These are phyloP conservation scores for Petrocephalus zakoni DNA, from an alignment of 2,113 vertebrate species.

Conservation along the genomic window DNA sequence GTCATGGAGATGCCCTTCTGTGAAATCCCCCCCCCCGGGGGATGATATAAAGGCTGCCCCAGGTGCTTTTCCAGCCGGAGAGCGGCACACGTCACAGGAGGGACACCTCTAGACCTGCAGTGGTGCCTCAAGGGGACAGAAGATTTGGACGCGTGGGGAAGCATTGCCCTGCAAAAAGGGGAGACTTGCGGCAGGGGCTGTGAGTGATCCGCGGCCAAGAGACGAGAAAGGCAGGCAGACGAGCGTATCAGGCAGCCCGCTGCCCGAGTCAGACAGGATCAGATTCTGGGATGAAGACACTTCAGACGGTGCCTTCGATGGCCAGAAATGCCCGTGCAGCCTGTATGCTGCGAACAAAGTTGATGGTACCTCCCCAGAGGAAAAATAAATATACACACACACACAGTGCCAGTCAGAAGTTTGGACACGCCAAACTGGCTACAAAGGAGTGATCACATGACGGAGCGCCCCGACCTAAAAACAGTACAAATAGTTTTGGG, in stretches of 20 bases:
- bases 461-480: no score
- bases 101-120: background rate
- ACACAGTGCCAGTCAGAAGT: no score
- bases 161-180: background rate
- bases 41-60: background rate
- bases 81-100: background rate
- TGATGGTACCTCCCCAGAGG: background rate
- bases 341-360: background rate
- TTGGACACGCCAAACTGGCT: no score
- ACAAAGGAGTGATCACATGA: no score
- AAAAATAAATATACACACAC: no score
- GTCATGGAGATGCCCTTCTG: background rate
- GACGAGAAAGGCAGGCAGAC: conserved; percentile 19
- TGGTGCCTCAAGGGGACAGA: background rate
- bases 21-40: background rate
- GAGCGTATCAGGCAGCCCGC: background rate
- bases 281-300: background rate
- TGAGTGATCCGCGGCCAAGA: background rate
- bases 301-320: background rate
- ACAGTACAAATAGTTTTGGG: no score
- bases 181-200: background rate
- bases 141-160: background rate
- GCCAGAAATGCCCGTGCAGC: background rate
- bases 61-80: background rate
- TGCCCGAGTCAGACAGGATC: background rate